Conservation (phyloP, 2,888 invertebrate genomes). For the Chrysodeixis includens region DNA sequence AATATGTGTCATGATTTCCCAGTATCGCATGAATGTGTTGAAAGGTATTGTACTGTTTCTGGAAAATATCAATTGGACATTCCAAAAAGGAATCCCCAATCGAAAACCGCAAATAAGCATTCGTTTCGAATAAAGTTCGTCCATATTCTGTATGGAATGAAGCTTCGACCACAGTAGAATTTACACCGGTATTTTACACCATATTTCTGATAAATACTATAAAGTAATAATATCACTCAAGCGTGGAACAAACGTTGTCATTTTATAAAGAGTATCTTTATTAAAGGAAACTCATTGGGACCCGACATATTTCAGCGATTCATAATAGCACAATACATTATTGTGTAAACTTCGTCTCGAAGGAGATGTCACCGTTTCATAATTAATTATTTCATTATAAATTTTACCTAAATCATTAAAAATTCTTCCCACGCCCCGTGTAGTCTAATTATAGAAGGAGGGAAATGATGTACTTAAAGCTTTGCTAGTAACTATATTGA, state of each 20-base stretch:
- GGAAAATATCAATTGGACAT: too few relatives aligned
- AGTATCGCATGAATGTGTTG: too few relatives aligned
- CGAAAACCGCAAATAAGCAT: too few relatives aligned
- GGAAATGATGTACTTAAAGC: slow-evolving; percentile 34
- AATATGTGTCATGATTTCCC: too few relatives aligned
- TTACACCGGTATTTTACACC: too few relatives aligned
- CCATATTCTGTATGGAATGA: too few relatives aligned
- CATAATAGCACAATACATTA: slow-evolving; percentile 59
- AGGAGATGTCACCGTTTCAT: slow-evolving; percentile 65
- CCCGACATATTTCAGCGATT: slow-evolving; percentile 31
- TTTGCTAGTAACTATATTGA: slow-evolving; percentile 5
- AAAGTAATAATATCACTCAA: too few relatives aligned
- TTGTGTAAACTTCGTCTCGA: slow-evolving; percentile 38
- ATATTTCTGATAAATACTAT: too few relatives aligned
- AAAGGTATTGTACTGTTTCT: too few relatives aligned
- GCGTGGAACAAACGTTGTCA: background rate
- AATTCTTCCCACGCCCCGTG: slow-evolving; percentile 64
- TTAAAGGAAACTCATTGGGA: background rate
- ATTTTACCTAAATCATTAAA: slow-evolving; percentile 68
- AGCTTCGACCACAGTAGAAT: too few relatives aligned
- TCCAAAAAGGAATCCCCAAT: too few relatives aligned
- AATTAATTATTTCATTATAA: slow-evolving; percentile 74
- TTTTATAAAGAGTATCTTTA: background rate
- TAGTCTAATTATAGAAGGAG: slow-evolving; percentile 60
- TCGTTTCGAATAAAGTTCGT: too few relatives aligned